Percentiles rank a stretch among this genome's conserved stretches.
phyloP scores from a whole-genome alignment of 2,113 vertebrate genomes.

The Sula dactylatra region DNA sequence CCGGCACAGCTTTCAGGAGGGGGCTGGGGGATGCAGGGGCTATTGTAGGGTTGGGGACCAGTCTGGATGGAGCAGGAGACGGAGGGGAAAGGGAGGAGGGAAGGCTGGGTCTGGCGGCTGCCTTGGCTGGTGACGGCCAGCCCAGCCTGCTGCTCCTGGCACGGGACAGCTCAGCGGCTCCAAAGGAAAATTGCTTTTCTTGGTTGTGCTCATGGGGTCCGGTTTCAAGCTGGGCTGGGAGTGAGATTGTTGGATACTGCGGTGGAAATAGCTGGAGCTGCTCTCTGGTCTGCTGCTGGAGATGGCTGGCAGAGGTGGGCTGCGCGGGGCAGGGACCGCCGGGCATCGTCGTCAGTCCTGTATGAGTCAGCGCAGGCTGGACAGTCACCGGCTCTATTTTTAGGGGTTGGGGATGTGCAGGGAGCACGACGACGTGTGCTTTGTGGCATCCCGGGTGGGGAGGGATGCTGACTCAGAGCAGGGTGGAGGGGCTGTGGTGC shows the following conservation, averaged over 20 bases:
- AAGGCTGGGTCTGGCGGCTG: background rate
- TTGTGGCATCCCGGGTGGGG: background rate
- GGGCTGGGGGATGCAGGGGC: background rate
- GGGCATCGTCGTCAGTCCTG: background rate
- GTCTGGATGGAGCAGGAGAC: background rate
- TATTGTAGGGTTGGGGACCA: background rate
- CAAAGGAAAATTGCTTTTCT: constrained; percentile 44
- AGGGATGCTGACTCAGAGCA: constrained; percentile 1
- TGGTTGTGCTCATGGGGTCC: background rate
- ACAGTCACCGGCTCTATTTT: background rate
- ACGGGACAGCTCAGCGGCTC: background rate
- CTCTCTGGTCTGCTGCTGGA: background rate
- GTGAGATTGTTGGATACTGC: constrained; percentile 5
- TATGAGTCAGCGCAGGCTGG: background rate
- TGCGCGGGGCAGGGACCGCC: background rate
- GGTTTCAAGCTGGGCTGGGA: background rate
- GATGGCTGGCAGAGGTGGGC: background rate
- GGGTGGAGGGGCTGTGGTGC: background rate
- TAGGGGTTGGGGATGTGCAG: background rate
- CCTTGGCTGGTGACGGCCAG: background rate
- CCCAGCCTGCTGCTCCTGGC: background rate
- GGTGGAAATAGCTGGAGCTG: constrained; percentile 24
- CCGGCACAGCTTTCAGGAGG: background rate
- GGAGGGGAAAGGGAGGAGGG: background rate
- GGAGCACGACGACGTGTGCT: background rate